phyloP scores from a whole-genome alignment of 2,888 invertebrate genomes.

The Alloscopus bannaensis region DNA sequence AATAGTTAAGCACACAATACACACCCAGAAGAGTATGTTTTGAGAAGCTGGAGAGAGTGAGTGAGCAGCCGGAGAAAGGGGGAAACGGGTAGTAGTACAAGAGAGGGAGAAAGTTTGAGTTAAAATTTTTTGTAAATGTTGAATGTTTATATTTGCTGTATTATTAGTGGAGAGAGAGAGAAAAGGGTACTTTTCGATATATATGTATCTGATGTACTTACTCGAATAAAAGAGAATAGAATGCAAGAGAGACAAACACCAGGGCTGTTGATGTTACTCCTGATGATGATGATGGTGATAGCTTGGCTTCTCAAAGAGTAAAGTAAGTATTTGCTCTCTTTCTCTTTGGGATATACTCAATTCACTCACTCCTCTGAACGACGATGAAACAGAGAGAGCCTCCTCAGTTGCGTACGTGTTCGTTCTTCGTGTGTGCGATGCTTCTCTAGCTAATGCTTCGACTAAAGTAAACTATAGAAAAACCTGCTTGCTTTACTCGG shows the following conservation, averaged over 20 bases:
- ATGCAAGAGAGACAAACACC: conserved; percentile 58
- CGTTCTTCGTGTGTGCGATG: too few relatives aligned
- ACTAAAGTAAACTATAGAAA: too few relatives aligned
- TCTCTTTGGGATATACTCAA: conserved; percentile 62
- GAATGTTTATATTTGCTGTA: conserved; percentile 64
- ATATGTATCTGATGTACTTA: conserved; percentile 11
- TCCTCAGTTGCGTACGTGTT: too few relatives aligned
- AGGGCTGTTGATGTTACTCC: conserved; percentile 57
- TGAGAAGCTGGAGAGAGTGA: too few relatives aligned
- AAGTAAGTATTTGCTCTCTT: conserved; percentile 65
- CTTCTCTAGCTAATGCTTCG: too few relatives aligned
- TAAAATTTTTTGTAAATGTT: conserved; percentile 59
- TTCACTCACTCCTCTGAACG: conserved; percentile 35
- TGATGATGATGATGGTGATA: conserved; percentile 54
- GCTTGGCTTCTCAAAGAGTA: conserved; percentile 64
- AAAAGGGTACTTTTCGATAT: conserved; percentile 10
- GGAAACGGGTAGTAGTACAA: conserved; percentile 27
- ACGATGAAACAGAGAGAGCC: too few relatives aligned
- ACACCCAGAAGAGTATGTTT: conserved; percentile 23
- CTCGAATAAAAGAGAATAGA: conserved; percentile 18
- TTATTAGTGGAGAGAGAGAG: too few relatives aligned
- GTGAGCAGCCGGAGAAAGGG: conserved; percentile 19
- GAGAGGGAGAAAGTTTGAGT: conserved; percentile 60
- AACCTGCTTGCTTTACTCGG: conserved; percentile 44
- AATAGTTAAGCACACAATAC: conserved; percentile 48